A percentile compares a stretch with the other conserved stretches of the same genome.
phyloP scores from a whole-genome alignment of 2,797 vertebrate genomes.

The Phoebastria nigripes region DNA sequence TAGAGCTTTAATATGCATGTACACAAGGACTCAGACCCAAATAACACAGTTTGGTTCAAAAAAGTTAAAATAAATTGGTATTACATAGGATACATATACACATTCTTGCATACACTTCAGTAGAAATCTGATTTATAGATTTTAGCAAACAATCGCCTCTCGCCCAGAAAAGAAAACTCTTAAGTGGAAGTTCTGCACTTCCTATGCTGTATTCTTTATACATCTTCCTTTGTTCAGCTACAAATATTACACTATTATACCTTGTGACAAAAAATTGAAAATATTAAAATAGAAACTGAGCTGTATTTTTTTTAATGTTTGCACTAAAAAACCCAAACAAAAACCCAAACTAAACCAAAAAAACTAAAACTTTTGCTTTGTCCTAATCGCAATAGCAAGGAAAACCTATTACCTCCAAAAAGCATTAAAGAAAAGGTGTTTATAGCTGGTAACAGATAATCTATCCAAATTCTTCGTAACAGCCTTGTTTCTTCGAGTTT shows the following conservation, averaged over 20 bases:
- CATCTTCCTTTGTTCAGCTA: background rate
- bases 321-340: background rate
- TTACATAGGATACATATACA: background rate
- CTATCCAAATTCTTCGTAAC: background rate
- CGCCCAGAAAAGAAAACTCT: background rate
- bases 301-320: background rate
- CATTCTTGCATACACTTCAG: background rate
- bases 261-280: background rate
- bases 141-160: background rate
- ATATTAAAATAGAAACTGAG: background rate
- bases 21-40: background rate
- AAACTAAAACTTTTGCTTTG: background rate
- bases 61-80: background rate
- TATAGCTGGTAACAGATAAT: background rate
- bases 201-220: background rate
- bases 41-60: background rate
- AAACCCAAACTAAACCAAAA: background rate
- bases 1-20: background rate
- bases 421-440: background rate
- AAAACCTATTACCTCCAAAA: background rate
- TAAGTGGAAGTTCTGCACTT: background rate
- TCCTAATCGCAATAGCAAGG: background rate
- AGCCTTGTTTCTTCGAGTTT: background rate
- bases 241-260: background rate
- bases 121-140: background rate